These are phyloP conservation scores for mouse (Mus musculus) DNA, from an alignment of 2,113 vertebrate species.

Conservation along the genomic window DNA sequence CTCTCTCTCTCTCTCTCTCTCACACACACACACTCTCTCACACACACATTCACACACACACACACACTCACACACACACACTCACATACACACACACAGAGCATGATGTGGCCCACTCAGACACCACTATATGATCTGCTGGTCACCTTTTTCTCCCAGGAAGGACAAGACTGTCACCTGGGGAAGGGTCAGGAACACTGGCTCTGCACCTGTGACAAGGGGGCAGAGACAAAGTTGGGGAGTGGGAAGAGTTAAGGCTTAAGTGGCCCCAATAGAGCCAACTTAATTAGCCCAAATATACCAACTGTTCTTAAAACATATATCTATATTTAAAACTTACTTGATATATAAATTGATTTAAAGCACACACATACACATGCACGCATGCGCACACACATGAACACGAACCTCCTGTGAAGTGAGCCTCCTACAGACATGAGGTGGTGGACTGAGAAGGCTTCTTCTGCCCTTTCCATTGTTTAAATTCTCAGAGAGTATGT, in stretches of 20 bases:
- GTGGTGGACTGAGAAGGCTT: not conserved
- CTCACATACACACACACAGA: too few relatives aligned
- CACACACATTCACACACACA: too few relatives aligned
- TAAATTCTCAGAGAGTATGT: slow-evolving; percentile 41
- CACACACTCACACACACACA: too few relatives aligned
- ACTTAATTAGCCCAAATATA: slow-evolving; percentile 35
- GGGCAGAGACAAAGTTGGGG: not conserved
- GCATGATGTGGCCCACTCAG: not conserved
- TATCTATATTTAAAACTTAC: slow-evolving; percentile 49
- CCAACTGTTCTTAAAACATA: slow-evolving; percentile 44
- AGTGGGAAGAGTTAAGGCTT: not conserved
- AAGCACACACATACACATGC: not conserved
- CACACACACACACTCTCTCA: too few relatives aligned
- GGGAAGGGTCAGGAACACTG: not conserved
- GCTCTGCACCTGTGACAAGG: not conserved
- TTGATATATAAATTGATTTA: slow-evolving; percentile 18
- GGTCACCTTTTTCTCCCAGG: not conserved
- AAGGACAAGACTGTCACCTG: slow-evolving; percentile 7
- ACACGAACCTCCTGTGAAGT: not conserved
- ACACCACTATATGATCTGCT: not conserved
- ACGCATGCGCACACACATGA: not conserved
- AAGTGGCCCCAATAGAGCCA: not conserved
- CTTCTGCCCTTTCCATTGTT: slow-evolving; percentile 52
- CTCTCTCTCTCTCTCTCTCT: too few relatives aligned
- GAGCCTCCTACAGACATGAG: not conserved